phyloP scores from a whole-genome alignment of 2,888 invertebrate species.

The Anarsia innoxiella region DNA sequence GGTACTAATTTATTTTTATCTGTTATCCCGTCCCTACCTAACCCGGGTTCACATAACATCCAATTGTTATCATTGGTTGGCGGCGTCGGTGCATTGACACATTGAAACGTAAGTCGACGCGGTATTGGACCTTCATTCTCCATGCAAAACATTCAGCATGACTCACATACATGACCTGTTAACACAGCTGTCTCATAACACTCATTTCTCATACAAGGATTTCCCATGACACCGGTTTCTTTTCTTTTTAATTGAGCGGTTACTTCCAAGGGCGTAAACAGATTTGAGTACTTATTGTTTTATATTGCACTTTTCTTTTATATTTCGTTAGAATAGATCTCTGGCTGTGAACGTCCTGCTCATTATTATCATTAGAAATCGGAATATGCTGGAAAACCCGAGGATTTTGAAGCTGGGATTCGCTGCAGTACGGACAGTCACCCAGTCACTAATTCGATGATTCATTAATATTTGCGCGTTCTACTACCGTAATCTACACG shows the following conservation, averaged over 20 bases:
- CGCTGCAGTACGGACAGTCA: no score
- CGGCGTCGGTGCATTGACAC: constrained; percentile 46
- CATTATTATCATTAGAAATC: no score
- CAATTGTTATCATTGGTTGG: constrained; percentile 52
- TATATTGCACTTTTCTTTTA: no score
- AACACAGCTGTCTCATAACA: constrained; percentile 26
- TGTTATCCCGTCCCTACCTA: constrained; percentile 57
- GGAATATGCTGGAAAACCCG: no score
- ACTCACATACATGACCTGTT: constrained; percentile 26
- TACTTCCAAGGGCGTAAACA: constrained; percentile 4
- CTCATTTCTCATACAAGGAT: constrained; percentile 14
- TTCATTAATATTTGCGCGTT: no score
- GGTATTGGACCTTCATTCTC: constrained; percentile 25
- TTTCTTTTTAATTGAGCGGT: constrained; percentile 4
- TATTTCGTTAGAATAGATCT: no score
- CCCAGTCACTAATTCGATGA: no score
- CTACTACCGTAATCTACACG: no score
- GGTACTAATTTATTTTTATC: constrained; percentile 70
- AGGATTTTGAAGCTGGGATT: no score
- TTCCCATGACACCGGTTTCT: neutral
- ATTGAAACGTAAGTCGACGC: constrained; percentile 60
- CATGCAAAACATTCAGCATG: constrained; percentile 55
- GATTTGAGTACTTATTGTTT: no score
- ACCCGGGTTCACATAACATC: constrained; percentile 60
- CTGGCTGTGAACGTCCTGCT: no score